Evolutionary conservation across 2,888 invertebrate genomes (phyloP).

Genomic region (Coremacera marginata): DNA sequence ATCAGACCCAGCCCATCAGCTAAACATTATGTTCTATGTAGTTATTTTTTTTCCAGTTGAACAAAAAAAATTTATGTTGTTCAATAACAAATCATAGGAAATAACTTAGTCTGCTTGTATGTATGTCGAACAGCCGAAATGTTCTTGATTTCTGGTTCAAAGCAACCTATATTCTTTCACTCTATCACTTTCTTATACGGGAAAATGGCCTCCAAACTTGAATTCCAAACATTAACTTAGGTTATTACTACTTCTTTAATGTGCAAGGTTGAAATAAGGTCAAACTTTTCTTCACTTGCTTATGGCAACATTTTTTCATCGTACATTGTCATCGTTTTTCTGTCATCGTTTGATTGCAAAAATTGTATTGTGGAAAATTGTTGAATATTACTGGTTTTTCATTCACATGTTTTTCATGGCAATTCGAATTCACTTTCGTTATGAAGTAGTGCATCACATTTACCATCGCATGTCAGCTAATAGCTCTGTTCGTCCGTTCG

Average conservation of each 20-base stretch:
- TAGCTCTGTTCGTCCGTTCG: neutral
- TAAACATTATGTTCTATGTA: neutral
- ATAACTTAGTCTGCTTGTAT: too few species aligned
- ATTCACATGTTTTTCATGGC: slow-evolving; percentile 41
- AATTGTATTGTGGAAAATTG: slow-evolving; percentile 7
- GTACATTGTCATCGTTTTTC: slow-evolving; percentile 26
- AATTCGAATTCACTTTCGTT: slow-evolving; percentile 66
- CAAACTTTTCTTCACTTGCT: slow-evolving; percentile 41
- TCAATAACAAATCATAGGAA: too few species aligned
- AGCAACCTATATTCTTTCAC: too few species aligned
- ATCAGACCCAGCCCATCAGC: neutral
- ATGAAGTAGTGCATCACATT: slow-evolving; percentile 59
- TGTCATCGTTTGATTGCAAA: neutral
- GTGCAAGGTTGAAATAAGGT: slow-evolving; percentile 48
- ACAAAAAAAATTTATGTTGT: too few species aligned
- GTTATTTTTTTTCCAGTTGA: too few species aligned
- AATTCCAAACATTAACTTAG: slow-evolving; percentile 28
- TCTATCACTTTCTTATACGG: neutral
- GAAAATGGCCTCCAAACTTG: slow-evolving; percentile 36
- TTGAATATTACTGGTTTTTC: slow-evolving; percentile 32
- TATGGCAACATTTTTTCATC: neutral
- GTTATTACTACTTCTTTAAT: neutral
- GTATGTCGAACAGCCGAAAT: too few species aligned
- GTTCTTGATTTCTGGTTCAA: too few species aligned
- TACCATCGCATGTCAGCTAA: slow-evolving; percentile 37